These are phyloP conservation scores for Chionomys nivalis DNA, from an alignment of 2,113 vertebrate species.

Conservation along the genomic window DNA sequence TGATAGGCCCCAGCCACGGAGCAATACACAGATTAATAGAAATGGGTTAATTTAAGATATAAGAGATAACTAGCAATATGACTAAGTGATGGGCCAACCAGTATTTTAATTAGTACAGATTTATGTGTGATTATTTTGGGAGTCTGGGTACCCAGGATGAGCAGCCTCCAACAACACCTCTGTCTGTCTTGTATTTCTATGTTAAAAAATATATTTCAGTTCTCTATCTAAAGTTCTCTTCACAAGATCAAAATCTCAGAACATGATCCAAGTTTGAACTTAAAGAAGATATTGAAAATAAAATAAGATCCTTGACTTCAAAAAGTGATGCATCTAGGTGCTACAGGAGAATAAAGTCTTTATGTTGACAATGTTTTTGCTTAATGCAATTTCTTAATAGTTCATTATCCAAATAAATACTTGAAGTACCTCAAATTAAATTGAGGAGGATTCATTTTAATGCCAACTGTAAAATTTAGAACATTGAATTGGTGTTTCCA, in stretches of 20 bases:
- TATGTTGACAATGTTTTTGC: not conserved
- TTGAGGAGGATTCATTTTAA: constrained; percentile 46
- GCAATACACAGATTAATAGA: no score
- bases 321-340: not conserved
- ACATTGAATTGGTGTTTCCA: constrained; percentile 44
- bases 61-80: no score
- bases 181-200: not conserved
- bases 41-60: no score
- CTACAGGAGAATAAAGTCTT: not conserved
- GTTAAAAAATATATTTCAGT: constrained; percentile 25
- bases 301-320: constrained; percentile 13
- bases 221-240: not conserved
- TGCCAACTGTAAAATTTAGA: constrained; percentile 68
- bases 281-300: not conserved
- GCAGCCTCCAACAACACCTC: not conserved
- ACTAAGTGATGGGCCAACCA: no score
- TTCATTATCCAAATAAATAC: constrained; percentile 41
- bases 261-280: constrained; percentile 22
- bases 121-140: no score
- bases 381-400: constrained; percentile 40
- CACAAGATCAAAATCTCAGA: constrained; percentile 3
- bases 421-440: constrained; percentile 45
- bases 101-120: no score
- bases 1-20: no score
- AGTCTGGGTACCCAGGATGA: no score